Base-by-base conservation (phyloP, 1,140 invertebrate genomes). In the Halictus rubicundus region DNA sequence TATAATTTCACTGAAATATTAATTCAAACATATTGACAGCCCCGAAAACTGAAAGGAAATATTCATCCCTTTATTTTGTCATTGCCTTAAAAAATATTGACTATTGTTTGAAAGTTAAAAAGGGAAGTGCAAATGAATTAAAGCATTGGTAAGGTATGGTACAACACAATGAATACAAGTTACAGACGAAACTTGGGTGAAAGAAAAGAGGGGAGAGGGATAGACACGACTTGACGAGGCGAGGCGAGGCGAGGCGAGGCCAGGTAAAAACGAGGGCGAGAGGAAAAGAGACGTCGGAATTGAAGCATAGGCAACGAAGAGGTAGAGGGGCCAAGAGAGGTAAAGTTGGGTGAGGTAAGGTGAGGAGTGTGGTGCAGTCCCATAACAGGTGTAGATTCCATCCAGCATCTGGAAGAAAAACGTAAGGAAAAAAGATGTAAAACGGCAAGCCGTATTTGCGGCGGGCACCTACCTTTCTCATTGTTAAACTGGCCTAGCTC, bases 401-500 rank as follows among this genome's bases (percentile, higher is more conserved):
- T 80, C 82, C 83, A 88, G 84, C 88, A 89, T 90, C 88, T 89
- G 87, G 88, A 83, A 81, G 81, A 80, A 81, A 83, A 72, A 60
- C 78, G 65, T 37, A 68, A 54, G 57, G 49, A 14, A 84, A 64
- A 54, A 32, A 61, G 25, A 25, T 27, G 63, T 78, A 68, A 57
- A 61, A 61, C 46, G 54, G 77, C 42, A 57, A 37, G 65, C 52
- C 14, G 52, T 68, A 8, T 66, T 57, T 54, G 37, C 68, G 61
- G 60, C 32, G 70, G 46, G 42, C 61, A 80, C 95, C 95, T 96
- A 98, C 97, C 97, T 97, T 97, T 98, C 94, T 98, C 97, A 94
- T 95, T 97, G 94, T 97, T 97, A 94, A 97, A 95, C 95, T 97
- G 91, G 78, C 91, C 91, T 90, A 93, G 96, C 95, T 98, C 97